Base-by-base conservation (phyloP, 1,140 invertebrate genomes). In the Geopemphigus sp. region DNA sequence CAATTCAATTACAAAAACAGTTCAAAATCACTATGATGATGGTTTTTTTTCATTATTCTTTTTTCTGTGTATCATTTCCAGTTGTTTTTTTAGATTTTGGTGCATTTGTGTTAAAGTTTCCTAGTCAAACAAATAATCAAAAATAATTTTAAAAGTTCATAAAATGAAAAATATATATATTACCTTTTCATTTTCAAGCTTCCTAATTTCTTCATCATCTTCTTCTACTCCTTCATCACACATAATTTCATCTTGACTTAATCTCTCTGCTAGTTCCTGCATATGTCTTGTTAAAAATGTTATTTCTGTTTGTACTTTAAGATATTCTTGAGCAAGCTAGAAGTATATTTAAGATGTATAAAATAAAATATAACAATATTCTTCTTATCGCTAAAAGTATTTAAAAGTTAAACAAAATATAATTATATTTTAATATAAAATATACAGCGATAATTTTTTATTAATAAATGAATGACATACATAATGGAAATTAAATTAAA, bases 121-220 rank as follows among this genome's bases (percentile, higher is more conserved):
- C 89, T 90, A 81, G 22, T 78, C 24, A 82, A 47, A 81, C 80
- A 39, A 53, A 80, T 78, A 24, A 50, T 61, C 19, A 26, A 68
- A 61, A 45, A 61, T 57, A 47, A 59, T 80, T 81, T 22, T 19
- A 53, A 54, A 54, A 63, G 32, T 32, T 14, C 12, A 50, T n/a
- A 54, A 26, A n/a, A 56, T 39, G 17, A 81, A 63, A 66, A 45
- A 19, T 39, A 15, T 59, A 61, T 32, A 5, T 29, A 50, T 70
- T 78, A 83, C 92, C 88, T 93, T 93, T 87, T 94, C 92, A 83
- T 90, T 89, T 83, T 91, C 89, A 29, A 94, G 86, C 82, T 90
- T 86, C 53, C 83, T 82, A 53, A 85, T 85, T 82, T 87, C 86
- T 80, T 85, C 84, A 39, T 84, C 89, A 84, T 87, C 88, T 83